Evolutionary conservation across 2,113 vertebrate genomes (phyloP).

Genomic region (Percopsis transmontana): DNA sequence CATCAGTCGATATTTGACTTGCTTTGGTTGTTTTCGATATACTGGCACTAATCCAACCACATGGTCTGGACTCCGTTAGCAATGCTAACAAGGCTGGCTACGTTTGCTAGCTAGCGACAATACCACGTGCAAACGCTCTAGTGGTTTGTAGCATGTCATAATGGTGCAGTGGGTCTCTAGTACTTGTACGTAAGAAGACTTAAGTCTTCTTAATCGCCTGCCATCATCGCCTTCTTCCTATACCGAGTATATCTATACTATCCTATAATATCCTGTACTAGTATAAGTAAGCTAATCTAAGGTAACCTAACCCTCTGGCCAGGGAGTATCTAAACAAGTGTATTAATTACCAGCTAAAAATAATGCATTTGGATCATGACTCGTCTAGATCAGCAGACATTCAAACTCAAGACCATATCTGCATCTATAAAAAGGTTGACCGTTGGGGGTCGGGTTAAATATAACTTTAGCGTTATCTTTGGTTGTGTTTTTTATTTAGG

Average conservation of each 20-base stretch:
- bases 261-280: no score
- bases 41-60: conserved; percentile 80
- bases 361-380: conserved; percentile 14
- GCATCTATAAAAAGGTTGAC: conserved; percentile 72
- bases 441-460: conserved; percentile 72
- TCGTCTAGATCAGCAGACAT: conserved; percentile 64
- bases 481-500: conserved; percentile 17
- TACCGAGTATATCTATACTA: no score
- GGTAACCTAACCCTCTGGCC: no score
- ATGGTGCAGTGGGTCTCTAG: conserved; percentile 50
- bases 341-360: conserved; percentile 3
- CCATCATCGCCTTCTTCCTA: no score
- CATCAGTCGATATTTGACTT: not conserved
- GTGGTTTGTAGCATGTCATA: conserved; percentile 38
- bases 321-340: not conserved
- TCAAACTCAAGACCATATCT: conserved; percentile 5
- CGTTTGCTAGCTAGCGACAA: conserved; percentile 39
- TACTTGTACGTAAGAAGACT: no score
- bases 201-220: no score
- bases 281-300: no score
- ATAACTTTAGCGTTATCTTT: conserved; percentile 58
- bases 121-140: conserved; percentile 68
- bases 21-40: conserved; percentile 11
- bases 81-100: conserved; percentile 44
- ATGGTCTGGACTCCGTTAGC: conserved; percentile 74